These are phyloP conservation scores for Drosophila eugracilis DNA, from an alignment of 1,140 invertebrate species.

Conservation along the genomic window DNA sequence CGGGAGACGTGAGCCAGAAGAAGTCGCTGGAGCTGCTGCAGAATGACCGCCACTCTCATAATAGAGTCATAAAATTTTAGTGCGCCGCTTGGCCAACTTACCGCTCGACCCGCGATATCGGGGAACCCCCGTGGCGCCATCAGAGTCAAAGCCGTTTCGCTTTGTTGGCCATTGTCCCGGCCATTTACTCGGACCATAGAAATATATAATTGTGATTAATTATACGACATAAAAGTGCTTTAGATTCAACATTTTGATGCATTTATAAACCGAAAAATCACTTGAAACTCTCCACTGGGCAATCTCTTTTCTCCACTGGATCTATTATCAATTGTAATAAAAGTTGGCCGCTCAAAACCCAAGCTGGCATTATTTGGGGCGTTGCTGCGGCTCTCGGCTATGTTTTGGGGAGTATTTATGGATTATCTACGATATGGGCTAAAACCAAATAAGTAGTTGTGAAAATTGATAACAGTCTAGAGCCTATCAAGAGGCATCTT, in stretches of 20 bases:
- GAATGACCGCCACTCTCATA: constrained; percentile 78
- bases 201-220: constrained; percentile 83
- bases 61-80: constrained; percentile 84
- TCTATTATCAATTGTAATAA: constrained; percentile 79
- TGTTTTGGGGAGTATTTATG: constrained; percentile 26
- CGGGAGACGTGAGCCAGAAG: constrained; percentile 2
- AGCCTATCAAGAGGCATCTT: constrained; percentile 17
- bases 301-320: constrained; percentile 16
- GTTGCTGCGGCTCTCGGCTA: constrained; percentile 14
- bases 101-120: constrained; percentile 9
- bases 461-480: constrained; percentile 9
- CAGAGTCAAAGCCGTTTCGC: constrained; percentile 62
- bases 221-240: constrained; percentile 81
- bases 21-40: constrained; percentile 3
- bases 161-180: constrained; percentile 77
- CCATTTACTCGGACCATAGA: constrained; percentile 73
- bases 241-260: constrained; percentile 80
- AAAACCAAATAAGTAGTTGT: constrained; percentile 35
- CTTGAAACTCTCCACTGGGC: constrained; percentile 57
- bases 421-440: constrained; percentile 14
- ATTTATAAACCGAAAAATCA: constrained; percentile 83
- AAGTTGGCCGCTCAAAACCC: constrained; percentile 31
- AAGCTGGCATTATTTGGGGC: constrained; percentile 12
- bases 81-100: constrained; percentile 61
- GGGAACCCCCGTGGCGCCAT: constrained; percentile 70